Evolutionary conservation across 2,888 invertebrate genomes (phyloP), one percentile per base, ranked within the genome.

Genomic region (Leucophenga maculata): DNA sequence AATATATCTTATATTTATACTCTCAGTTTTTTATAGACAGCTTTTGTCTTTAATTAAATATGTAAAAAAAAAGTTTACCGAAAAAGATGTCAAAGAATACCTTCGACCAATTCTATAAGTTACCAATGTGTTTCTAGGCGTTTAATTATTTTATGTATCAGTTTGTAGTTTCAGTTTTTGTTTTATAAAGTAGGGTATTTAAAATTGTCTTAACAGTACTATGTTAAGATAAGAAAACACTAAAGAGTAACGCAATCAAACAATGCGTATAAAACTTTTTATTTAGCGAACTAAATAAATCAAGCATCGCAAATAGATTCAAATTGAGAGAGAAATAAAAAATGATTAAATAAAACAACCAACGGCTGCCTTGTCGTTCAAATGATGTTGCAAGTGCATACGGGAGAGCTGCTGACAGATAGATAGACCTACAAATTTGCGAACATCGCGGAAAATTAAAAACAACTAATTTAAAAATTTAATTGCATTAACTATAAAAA

Each of bases 251-350:
- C 4, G 26, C 26, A 26, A 26, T 26, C 26, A 22, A 55, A 55
- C 55, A 55, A 55, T 55, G 26, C 54, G 16, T 54, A 11, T 54
- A 20, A 4, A 3, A 3, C 26, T 26, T 26, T 26, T 26, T 26
- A 26, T 26, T 26, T 18, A 50, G 20, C 20, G 9, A 55, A 55
- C 18, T 13, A 74, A 82, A 80, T 78, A 76, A 80, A 82, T 76
- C 67, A 77, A 75, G 78, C 77, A 82, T 76, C 72, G 76, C 62
- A 32, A 31, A 59, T 59, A 39, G 32, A 59, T 59, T 59, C 32
- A 6, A 32, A 32, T 32, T 32, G 26, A 59, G 32, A n/a, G 31
- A 16, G 22, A 18, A 32, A 59, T 31, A n/a, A 59, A 59, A 59
- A 59, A 11, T 16, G 16, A 50, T 13, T 16, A 50, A 50, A 50